Base-by-base conservation (phyloP, 2,797 vertebrate species). In the Todus mexicanus region DNA sequence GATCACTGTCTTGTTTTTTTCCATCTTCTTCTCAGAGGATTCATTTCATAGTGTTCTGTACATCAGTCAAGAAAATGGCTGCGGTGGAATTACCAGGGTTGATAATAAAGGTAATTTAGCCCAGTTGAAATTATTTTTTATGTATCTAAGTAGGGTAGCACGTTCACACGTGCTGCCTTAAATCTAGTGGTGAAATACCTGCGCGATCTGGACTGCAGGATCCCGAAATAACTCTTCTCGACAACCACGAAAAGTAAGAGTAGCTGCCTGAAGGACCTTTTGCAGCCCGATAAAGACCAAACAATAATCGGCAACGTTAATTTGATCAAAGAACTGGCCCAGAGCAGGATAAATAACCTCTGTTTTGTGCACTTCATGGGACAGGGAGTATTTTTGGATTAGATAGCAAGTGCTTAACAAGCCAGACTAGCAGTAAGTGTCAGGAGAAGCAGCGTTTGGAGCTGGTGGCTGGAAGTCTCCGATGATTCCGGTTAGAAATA, bases 1-100 rank as follows among this genome's bases (percentile, higher is more conserved):
- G 97, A 97, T 98, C 97, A 97, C 96, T 97, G 97, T 97, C 97
- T 97, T 95, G 94, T 97, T 96, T 94, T 96, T 96, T 93, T 92
- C 93, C 95, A 69, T 97, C 94, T 92, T 97, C 95, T 97, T 97
- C 97, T 97, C 95, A 84, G 91, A 97, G 96, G 96, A 96, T 97
- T 97, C 97, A 97, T 97, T 97, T 97, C 94, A 93, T 94, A 96
- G 94, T 94, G 84, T 95, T 97, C 93, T 87, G 38, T 96, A 92
- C 87, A 96, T 97, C 97, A 95, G 93, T 97, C 96, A 97, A 95
- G 96, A 97, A 97, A 97, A 97, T 97, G 96, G 94, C 96, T 96
- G 85, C 61, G 13, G 88, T 95, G 92, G 95, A 97, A 97, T 97
- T 95, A 97, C 96, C 90, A 78, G 96, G 90, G 94, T 89, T 95